These are phyloP conservation scores for Plebejus argus DNA, from an alignment of 2,888 invertebrate species.

Conservation along the genomic window DNA sequence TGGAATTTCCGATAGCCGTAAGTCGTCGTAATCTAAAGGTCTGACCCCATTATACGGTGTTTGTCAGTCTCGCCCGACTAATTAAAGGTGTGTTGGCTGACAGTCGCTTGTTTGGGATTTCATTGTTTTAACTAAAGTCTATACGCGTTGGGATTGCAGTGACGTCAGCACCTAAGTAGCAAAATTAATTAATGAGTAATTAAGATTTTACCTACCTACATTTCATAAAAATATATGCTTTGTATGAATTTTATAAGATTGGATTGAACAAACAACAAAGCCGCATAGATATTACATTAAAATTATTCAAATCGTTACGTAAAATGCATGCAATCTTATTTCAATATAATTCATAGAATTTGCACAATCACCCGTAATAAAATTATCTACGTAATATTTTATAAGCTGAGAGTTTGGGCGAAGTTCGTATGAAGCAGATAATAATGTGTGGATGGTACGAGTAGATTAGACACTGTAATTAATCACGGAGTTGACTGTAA, in stretches of 20 bases:
- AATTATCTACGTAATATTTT: neutral
- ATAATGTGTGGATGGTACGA: neutral
- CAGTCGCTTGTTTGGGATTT: neutral
- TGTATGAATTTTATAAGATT: too few species aligned
- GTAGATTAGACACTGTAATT: neutral
- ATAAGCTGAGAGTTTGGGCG: neutral
- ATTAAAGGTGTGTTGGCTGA: constrained; percentile 22
- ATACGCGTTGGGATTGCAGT: neutral
- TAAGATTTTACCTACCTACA: too few species aligned
- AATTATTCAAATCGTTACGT: too few species aligned
- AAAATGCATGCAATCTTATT: too few species aligned
- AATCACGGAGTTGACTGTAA: neutral
- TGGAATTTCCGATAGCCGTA: constrained; percentile 30
- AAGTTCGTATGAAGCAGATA: neutral
- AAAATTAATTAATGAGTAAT: too few species aligned
- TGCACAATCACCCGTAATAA: neutral
- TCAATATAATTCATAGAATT: too few species aligned
- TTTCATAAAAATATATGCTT: too few species aligned
- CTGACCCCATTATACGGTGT: constrained; percentile 24
- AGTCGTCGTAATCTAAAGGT: constrained; percentile 28
- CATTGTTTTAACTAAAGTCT: neutral
- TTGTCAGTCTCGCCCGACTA: constrained; percentile 17
- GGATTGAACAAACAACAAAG: too few species aligned
- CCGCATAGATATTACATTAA: too few species aligned
- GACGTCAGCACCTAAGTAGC: too few species aligned